These are phyloP conservation scores for Campopleginae sp. DNA, from an alignment of 2,888 invertebrate species.

Conservation along the genomic window DNA sequence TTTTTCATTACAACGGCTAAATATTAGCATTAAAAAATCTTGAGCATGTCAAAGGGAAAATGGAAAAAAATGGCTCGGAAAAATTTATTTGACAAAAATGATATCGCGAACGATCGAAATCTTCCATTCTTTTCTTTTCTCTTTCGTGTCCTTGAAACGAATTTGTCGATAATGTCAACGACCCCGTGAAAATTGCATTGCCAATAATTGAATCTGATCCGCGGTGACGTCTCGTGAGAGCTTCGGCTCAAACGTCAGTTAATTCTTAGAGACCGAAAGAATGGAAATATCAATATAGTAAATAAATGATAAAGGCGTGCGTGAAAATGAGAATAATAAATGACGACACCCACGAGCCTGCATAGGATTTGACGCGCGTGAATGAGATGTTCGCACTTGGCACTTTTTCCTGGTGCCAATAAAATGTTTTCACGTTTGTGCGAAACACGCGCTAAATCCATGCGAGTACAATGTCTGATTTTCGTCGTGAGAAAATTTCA, in stretches of 20 bases:
- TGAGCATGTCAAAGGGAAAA: neutral
- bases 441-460: neutral
- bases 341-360: neutral
- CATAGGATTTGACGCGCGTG: conserved; percentile 22
- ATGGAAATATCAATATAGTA: neutral
- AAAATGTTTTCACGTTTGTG: conserved; percentile 2
- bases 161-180: neutral
- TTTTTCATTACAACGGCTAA: neutral
- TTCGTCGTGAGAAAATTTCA: conserved; percentile 23
- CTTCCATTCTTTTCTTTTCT: too few species aligned
- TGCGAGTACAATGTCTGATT: conserved; percentile 18
- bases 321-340: conserved; percentile 7
- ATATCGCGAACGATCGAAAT: too few species aligned
- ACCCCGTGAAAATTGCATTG: neutral
- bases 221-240: neutral
- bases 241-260: neutral
- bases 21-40: too few species aligned
- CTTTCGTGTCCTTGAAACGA: neutral
- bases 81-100: neutral
- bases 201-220: neutral
- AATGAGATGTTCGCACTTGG: conserved; percentile 39
- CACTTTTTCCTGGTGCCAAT: conserved; percentile 23
- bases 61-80: neutral
- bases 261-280: neutral
- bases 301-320: conserved; percentile 1